Evolutionary conservation across 2,113 vertebrate species (phyloP), one percentile per base, ranked within the genome.

Genomic region (Delphinus delphis): DNA sequence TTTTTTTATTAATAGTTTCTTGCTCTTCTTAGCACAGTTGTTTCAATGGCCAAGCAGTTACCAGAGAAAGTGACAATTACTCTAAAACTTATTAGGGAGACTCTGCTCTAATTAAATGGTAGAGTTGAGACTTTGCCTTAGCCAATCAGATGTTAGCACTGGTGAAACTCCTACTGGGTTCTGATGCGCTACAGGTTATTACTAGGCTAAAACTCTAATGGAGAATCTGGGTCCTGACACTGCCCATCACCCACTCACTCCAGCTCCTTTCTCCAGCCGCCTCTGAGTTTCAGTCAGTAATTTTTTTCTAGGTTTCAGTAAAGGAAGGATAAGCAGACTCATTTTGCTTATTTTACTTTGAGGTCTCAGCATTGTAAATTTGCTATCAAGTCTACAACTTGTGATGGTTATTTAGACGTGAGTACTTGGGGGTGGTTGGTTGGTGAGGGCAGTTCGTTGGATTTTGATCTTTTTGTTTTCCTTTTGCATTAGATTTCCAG

Each of bases 41-140:
- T 93, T 91, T 87, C 67, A 95, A 5, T 67, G 63, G 92, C 85
- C 63, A 74, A 74, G 36, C 38, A 83, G 23, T 55, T 47, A 94
- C 15, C 17, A 26, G 36, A 90, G 26, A 76, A 85, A 95, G 41
- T 63, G 11, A 91, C 84, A 71, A 95, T 74, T 73, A 60, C 26
- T 4, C 44, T 70, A 67, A 60, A 67, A 60, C 23, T 84, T 90
- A 90, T 65, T 90, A 70, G 50, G 65, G 20, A 95, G 88, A 95
- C 73, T 74, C 50, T 83, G 36, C 20, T 76, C 50, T 84, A 73
- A 92, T 95, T 89, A 97, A 97, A 67, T 67, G 36, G 41, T 13
- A 74, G 18, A 89, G 26, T 31, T 83, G 81, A 93, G 91, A 82
- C 50, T 93, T 84, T 82, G 86, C 79, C 21, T 93, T 92, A 68